These are phyloP conservation scores for Coenobita brevimanus DNA, from an alignment of 1,140 invertebrate species.

Conservation along the genomic window DNA sequence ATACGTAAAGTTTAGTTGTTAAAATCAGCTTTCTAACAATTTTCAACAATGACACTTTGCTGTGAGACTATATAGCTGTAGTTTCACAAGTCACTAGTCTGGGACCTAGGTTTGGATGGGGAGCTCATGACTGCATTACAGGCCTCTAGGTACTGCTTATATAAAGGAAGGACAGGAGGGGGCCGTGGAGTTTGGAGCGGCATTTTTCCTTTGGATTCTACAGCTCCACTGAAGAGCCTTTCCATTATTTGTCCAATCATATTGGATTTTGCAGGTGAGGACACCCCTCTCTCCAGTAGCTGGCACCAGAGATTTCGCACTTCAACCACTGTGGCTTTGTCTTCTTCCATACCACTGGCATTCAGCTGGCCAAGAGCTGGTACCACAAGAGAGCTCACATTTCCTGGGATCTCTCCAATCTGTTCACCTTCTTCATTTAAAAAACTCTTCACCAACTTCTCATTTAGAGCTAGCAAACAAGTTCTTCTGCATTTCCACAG, in stretches of 20 bases:
- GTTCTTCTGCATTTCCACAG: constrained; percentile 35
- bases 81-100: constrained; percentile 60
- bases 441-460: constrained; percentile 34
- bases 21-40: neutral
- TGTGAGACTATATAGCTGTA: neutral
- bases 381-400: constrained; percentile 31
- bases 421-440: constrained; percentile 44
- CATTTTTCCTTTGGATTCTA: constrained; percentile 2
- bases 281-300: constrained; percentile 20
- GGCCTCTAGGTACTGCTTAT: constrained; percentile 39
- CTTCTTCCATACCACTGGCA: constrained; percentile 26
- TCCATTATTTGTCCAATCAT: constrained; percentile 44
- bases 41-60: neutral
- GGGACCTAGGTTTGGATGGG: constrained; percentile 29
- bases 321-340: constrained; percentile 26
- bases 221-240: constrained; percentile 9
- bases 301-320: constrained; percentile 35
- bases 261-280: constrained; percentile 22
- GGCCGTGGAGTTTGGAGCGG: constrained; percentile 42
- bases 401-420: constrained; percentile 34
- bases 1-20: too few species aligned
- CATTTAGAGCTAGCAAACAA: constrained; percentile 44
- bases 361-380: constrained; percentile 30
- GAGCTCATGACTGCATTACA: constrained; percentile 46
- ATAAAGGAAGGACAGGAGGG: constrained; percentile 29